Evolutionary conservation across 2,888 invertebrate species (phyloP).

Genomic region (Elysia crispata): DNA sequence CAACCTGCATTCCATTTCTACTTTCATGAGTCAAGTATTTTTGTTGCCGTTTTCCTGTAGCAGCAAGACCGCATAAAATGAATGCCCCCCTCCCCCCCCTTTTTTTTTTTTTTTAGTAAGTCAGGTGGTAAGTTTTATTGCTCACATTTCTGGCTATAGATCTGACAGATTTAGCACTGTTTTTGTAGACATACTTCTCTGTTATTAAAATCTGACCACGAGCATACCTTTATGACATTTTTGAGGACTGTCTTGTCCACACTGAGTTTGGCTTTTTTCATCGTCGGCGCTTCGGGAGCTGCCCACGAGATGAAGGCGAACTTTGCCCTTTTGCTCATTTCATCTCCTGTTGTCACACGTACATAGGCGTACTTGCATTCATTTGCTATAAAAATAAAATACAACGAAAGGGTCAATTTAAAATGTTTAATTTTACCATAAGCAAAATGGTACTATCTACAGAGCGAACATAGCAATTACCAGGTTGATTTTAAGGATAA

Average conservation of each 20-base stretch:
- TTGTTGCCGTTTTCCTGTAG: too few relatives aligned
- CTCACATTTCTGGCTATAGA: neutral
- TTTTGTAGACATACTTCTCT: slow-evolving; percentile 68
- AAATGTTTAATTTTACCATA: neutral
- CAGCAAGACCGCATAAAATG: too few relatives aligned
- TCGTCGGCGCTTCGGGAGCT: slow-evolving; percentile 85
- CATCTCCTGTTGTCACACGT: slow-evolving; percentile 83
- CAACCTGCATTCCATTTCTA: too few relatives aligned
- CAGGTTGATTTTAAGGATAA: slow-evolving; percentile 28
- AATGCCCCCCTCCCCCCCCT: too few relatives aligned
- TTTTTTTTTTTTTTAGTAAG: too few relatives aligned
- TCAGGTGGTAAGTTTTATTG: too few relatives aligned
- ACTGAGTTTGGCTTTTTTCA: slow-evolving; percentile 89
- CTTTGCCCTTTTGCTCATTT: slow-evolving; percentile 89
- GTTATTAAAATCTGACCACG: too few relatives aligned
- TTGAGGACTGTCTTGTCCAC: slow-evolving; percentile 89
- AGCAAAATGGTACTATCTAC: neutral
- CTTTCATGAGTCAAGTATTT: too few relatives aligned
- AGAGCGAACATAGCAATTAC: neutral
- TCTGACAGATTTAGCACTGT: neutral
- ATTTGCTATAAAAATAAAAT: slow-evolving; percentile 83
- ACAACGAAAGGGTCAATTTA: slow-evolving; percentile 36
- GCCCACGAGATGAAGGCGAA: slow-evolving; percentile 89
- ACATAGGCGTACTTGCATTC: slow-evolving; percentile 88
- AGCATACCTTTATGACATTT: slow-evolving; percentile 86